A percentile compares a stretch with the other conserved stretches of the same genome.
Evolutionary conservation across 2,888 invertebrate genomes (phyloP).

Genomic region (Synanthedon tipuliformis): DNA sequence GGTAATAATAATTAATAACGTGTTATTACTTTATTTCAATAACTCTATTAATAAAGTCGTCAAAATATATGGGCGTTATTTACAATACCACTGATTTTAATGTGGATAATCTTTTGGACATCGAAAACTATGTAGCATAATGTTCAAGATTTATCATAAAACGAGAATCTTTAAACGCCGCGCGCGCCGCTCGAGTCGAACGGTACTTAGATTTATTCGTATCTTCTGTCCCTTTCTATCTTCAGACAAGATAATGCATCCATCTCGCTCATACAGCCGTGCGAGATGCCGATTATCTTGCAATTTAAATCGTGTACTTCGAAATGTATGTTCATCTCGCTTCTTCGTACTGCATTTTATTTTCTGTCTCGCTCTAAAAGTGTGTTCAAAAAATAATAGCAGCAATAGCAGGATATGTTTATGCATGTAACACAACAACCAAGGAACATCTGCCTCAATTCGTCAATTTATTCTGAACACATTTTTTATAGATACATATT

Average conservation of each 20-base stretch:
- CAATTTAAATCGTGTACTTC: not conserved
- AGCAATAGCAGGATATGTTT: no score
- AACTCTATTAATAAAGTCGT: not conserved
- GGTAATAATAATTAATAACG: no score
- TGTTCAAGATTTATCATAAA: conserved; percentile 4
- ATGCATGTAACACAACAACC: no score
- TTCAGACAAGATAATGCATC: not conserved
- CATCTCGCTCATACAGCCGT: not conserved
- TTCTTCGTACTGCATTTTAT: not conserved
- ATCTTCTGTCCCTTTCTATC: not conserved
- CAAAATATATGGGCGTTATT: not conserved
- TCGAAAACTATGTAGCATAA: conserved; percentile 1
- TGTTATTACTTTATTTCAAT: not conserved
- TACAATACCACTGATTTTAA: not conserved
- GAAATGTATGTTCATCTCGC: not conserved
- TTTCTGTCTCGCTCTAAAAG: not conserved
- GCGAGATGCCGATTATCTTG: not conserved
- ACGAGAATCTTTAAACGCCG: conserved; percentile 6
- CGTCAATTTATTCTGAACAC: no score
- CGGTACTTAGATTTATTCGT: not conserved
- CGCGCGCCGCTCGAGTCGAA: conserved; percentile 5
- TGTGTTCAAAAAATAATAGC: no score
- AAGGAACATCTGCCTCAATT: no score
- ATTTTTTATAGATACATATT: no score
- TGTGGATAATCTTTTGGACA: conserved; percentile 1